Base-by-base conservation (phyloP, 1,140 invertebrate species). In the Patella vulgata region DNA sequence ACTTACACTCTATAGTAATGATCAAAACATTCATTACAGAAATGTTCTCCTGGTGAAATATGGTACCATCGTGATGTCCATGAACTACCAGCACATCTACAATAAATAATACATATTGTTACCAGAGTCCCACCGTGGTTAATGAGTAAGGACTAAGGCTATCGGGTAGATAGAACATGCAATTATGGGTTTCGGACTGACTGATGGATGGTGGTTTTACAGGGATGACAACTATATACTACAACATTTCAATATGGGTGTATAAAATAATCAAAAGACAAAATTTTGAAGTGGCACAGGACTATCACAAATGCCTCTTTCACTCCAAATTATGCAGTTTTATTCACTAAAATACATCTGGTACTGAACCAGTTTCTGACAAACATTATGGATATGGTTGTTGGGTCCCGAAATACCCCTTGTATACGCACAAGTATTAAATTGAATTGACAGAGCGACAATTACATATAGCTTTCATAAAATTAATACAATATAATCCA, bases 1-100 rank as follows among this genome's bases (percentile, higher is more conserved):
- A 62, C 63, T 54, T 65, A 83, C 81, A 77, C 76, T 73, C 83
- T 75, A 57, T 85, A 85, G 74, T 73, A 85, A 68, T 78, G 70
- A 44, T 85, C 84, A 78, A 85, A 85, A 61, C 85, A 86, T 51
- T 85, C 80, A 65, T 85, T 86, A 63, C 85, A 86, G 70, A 77
- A 85, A 65, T 86, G 85, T 74, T 86, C 85, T 21, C 81, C 83
- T n/a, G 71, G 52, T 9, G 81, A 78, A 27, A 85, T 68, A 53
- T 86, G 85, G 71, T 84, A 84, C 85, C 85, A 86, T 8, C 84
- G 66, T 11, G 84, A 84, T 3, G 84, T 85, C 59, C 80, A 82
- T 11, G 79, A 78, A 70, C 67, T 77, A 8, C 77, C 75, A 52
- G 74, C 64, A 77, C 84, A 85, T 30, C 80, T 82, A 56, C 30